Base-by-base conservation (phyloP, 1,140 invertebrate species). In the Pseudomyrmex dendroicus region DNA sequence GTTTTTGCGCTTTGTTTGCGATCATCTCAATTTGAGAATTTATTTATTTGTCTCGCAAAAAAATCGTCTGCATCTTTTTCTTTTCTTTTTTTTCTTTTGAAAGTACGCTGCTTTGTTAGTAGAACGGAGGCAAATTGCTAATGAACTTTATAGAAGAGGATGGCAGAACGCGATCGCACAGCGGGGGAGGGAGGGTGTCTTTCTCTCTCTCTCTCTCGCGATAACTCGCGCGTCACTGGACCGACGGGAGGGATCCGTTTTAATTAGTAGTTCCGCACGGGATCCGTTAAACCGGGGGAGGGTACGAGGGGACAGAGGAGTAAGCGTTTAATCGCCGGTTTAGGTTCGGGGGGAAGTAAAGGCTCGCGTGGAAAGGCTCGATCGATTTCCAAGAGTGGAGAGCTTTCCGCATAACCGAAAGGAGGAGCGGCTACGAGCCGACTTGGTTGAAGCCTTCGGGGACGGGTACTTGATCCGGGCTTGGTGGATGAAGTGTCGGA, bases 311-410 rank as follows among this genome's bases (percentile, higher is more conserved):
- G 35, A 7, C 35, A 25, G 35, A 35, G 35, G 35, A 35, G 25
- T 25, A 50, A 52, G 22, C 25, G 46, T 73, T 72, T 73, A 83
- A 85, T 84, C 73, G 67, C 22, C 62, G 44, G 44, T 83, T 73
- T 84, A 78, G 61, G 57, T 17, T 74, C 35, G 57, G 15, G 20
- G 25, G 44, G 56, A 44, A 50, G 57, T 61, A 64, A 35, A 35
- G 35, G 35, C 5, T 52, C 20, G 13, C 44, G 35, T 8, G 59
- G 10, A 44, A 35, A 66, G 82, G 72, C 57, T 86, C 85, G 82
- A 87, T 87, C 85, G 86, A 87, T 87, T 87, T 73, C 73, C 73
- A 84, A 87, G 82, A 87, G 82, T 87, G 61, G 52, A 84, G 82
- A 78, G 80, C 82, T 86, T 84, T 70, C 73, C 62, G 57, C 63